Base-by-base conservation (phyloP, 2,797 vertebrate species). In the Eleutherodactylus coqui region DNA sequence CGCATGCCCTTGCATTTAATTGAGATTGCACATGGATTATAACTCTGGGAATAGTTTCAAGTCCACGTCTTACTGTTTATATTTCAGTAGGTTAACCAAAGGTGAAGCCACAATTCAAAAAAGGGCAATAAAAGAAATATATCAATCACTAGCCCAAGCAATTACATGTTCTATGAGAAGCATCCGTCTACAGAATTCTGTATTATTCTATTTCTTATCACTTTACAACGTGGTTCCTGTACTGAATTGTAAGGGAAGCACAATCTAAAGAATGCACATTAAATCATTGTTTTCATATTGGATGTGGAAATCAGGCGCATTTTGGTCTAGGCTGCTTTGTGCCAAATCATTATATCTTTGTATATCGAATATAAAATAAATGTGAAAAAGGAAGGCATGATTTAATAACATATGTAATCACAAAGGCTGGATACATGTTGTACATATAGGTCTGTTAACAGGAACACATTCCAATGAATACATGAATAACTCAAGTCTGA, bases 161-260 rank as follows among this genome's bases (percentile, higher is more conserved):
- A 72, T 72, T 45, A 13, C 27, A 73, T 16, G 70, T 73, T 21
- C 70, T 16, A 45, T 27, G n/a, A 43, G 70, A 73, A 45, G 38
- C 38, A 73, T 72, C 24, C 70, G 41, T 45, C 41, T n/a, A 14
- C 70, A 73, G 41, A 45, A 73, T 73, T 14, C 24, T 60, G 36
- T 60, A 79, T 79, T 79, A 79, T 79, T 60, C 41, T 60, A 79
- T 79, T 60, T 27, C 76, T 79, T 79, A 58, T 79, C 76, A 79
- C 53, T 27, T n/a, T 43, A 19, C 11, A 60, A 17, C n/a, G 21
- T 79, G 55, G 76, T 60, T 79, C 76, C 76, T 79, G 76, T 79
- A 60, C 34, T 60, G 76, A 79, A 58, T 58, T 70, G 51, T 5
- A 78, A 79, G 36, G 76, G 53, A 79, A 58, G n/a, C 53, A 43